These are phyloP conservation scores for Ploceus nigricollis DNA, from an alignment of 2,113 vertebrate species.

Conservation along the genomic window DNA sequence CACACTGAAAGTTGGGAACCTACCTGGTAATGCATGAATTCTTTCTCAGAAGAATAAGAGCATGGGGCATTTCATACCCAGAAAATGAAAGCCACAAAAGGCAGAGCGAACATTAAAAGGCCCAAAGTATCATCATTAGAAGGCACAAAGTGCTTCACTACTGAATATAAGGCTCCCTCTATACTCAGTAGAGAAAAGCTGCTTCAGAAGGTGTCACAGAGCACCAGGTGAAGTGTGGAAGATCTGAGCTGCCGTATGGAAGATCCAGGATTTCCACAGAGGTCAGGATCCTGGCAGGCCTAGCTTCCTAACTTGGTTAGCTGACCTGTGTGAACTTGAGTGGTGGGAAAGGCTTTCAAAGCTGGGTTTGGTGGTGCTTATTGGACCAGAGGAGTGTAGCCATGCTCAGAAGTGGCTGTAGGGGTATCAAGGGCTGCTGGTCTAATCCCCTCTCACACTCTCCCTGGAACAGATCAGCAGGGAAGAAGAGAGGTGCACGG, in stretches of 20 bases:
- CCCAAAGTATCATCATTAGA: background rate
- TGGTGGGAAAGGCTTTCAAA: background rate
- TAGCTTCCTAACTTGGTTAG: background rate
- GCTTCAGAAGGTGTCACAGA: background rate
- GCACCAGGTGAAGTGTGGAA: background rate
- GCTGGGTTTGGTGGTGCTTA: background rate
- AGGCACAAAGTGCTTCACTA: background rate
- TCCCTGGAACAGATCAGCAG: background rate
- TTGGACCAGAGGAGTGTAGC: background rate
- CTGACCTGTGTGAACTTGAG: background rate
- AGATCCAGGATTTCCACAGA: background rate
- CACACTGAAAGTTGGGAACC: background rate
- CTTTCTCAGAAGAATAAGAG: background rate
- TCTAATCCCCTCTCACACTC: background rate
- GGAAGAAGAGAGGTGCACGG: accelerated
- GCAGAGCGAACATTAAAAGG: background rate
- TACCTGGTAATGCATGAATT: background rate
- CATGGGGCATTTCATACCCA: background rate
- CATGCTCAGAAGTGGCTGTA: background rate
- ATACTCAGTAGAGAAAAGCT: background rate
- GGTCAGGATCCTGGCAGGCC: background rate
- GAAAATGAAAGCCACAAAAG: background rate
- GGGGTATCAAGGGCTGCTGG: background rate
- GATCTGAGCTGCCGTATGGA: background rate
- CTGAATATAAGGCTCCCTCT: background rate